These are phyloP conservation scores for Dynastes grantii DNA, from an alignment of 2,888 invertebrate species.

Conservation along the genomic window DNA sequence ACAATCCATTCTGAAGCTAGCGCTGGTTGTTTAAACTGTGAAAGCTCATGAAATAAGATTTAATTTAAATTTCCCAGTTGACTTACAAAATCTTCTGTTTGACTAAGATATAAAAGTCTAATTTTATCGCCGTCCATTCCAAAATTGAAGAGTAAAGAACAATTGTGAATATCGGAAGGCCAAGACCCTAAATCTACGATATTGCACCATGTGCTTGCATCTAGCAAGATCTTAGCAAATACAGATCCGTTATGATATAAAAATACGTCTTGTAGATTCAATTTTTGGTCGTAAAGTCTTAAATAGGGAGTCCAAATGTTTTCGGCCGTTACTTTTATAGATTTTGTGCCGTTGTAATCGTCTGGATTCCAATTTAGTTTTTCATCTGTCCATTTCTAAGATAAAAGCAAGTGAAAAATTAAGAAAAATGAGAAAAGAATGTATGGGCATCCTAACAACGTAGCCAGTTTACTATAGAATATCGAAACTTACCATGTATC, in stretches of 20 bases:
- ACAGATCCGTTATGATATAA: neutral
- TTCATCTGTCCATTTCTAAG: conserved; percentile 77
- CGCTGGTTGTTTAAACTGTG: neutral
- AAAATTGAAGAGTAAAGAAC: conserved; percentile 56
- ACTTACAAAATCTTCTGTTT: neutral
- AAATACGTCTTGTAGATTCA: neutral
- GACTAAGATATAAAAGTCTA: neutral
- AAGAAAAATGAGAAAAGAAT: no score
- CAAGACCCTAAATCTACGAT: conserved; percentile 65
- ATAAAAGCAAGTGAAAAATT: conserved; percentile 50
- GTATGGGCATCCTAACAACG: no score
- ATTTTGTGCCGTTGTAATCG: conserved; percentile 73
- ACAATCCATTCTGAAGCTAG: conserved; percentile 7
- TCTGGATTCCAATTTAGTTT: conserved; percentile 76
- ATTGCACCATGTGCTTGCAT: conserved; percentile 65
- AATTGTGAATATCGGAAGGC: conserved; percentile 69
- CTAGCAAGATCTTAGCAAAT: neutral
- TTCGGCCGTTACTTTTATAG: conserved; percentile 71
- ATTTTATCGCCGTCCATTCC: neutral
- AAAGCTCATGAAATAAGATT: neutral
- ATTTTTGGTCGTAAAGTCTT: conserved; percentile 62
- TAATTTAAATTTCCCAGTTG: neutral
- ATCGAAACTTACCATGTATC: neutral
- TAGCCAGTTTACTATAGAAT: no score
- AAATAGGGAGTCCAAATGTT: conserved; percentile 77